These are phyloP conservation scores for Bufo gargarizans DNA, from an alignment of 2,113 vertebrate genomes.

Conservation along the genomic window DNA sequence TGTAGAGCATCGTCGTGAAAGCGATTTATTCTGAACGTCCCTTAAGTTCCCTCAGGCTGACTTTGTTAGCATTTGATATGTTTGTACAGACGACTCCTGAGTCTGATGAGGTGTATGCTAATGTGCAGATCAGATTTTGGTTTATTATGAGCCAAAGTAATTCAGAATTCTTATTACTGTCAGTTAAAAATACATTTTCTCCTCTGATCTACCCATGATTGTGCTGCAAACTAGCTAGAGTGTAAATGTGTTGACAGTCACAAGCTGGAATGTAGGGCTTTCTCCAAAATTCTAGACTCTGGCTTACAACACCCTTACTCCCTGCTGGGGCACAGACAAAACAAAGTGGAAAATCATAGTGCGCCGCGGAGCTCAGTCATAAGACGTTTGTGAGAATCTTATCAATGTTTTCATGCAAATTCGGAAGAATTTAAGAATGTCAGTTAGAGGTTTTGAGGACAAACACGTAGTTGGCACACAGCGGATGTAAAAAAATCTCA, in stretches of 20 bases:
- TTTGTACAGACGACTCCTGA: not conserved
- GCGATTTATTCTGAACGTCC: not conserved
- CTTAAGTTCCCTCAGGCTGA: not conserved
- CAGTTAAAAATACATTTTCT: not conserved
- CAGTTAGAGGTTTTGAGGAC: not conserved
- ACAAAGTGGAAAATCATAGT: not conserved
- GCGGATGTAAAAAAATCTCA: not conserved
- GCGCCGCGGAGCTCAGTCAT: not conserved
- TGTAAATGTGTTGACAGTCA: not conserved
- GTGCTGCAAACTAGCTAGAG: not conserved
- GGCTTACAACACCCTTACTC: not conserved
- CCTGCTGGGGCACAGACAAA: slow-evolving; percentile 33
- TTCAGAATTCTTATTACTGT: not conserved
- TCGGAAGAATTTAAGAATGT: not conserved
- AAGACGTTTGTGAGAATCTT: not conserved
- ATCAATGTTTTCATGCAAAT: not conserved
- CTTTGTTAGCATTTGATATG: not conserved
- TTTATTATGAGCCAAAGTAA: slow-evolving; percentile 5
- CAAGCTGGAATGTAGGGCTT: not conserved
- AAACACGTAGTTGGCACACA: not conserved
- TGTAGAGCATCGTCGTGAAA: not conserved
- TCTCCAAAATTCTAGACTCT: not conserved
- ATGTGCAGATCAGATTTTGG: not conserved
- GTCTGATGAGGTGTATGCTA: slow-evolving; percentile 5
- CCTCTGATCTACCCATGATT: not conserved